Evolutionary conservation across 2,797 vertebrate genomes (phyloP), one percentile per base, ranked within the genome.

Genomic region (Propithecus deckenii): DNA sequence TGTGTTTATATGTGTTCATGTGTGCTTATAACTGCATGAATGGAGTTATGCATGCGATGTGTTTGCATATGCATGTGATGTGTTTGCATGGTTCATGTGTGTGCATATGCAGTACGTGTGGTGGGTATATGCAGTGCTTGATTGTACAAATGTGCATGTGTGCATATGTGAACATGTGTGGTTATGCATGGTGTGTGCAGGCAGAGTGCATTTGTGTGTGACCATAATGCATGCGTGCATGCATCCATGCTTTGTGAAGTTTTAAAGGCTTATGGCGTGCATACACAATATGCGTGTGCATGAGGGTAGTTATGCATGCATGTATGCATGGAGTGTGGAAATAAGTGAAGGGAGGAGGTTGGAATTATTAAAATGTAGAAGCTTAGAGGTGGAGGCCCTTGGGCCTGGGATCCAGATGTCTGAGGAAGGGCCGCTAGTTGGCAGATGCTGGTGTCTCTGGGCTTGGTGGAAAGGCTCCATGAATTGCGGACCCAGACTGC

Each of bases 211-310:
- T 48, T 2, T n/a, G 2, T 13, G 15, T 71, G 7, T 43, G 46
- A 32, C 1, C 13, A 2, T 41, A n/a, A 35, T 41, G 25, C 0
- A 0, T 15, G 12, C 59, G 38, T 75, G 38, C 2, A 1, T 75
- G 59, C 59, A 38, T 35, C 32, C 3, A 0, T 18, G 43, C 28
- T 46, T 57, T 50, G 43, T 71, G 52, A 48, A 3, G 8, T 41
- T 86, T 50, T 46, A 59, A 85, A 71, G 52, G 48, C 38, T 25
- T 50, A 20, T 23, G 25, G 25, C 15, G 6, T 32, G 17, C 20
- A 7, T 28, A 28, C 0, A 9, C 2, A 61, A 80, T n/a, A 14
- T 1, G 22, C 32, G 4, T 85, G 69, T 83, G 14, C 12, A 30
- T 23, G 20, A 67, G 48, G 15, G 5, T 46, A 25, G 38, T 81